These are phyloP conservation scores for Parnassius apollo DNA, from an alignment of 2,888 invertebrate genomes.

Conservation along the genomic window DNA sequence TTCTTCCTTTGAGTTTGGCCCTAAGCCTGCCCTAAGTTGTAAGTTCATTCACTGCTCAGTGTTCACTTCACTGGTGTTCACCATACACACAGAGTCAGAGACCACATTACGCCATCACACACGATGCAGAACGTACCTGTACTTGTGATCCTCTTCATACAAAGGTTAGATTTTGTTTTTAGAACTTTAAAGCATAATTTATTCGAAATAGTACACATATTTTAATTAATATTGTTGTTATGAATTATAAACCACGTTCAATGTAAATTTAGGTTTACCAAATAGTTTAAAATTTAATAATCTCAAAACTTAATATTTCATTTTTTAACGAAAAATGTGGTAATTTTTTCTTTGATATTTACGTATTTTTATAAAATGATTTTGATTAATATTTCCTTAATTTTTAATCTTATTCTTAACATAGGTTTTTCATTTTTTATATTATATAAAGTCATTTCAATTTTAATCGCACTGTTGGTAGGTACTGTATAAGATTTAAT, in stretches of 20 bases:
- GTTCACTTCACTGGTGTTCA: neutral
- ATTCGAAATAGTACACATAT: neutral
- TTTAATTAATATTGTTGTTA: neutral
- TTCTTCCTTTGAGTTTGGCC: neutral
- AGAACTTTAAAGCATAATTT: neutral
- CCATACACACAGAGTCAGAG: too few species aligned
- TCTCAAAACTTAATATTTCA: too few species aligned
- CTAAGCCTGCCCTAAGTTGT: conserved; percentile 6
- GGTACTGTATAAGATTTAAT: too few species aligned
- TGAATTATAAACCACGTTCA: neutral
- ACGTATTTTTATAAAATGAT: too few species aligned
- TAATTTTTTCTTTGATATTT: too few species aligned
- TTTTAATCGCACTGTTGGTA: too few species aligned
- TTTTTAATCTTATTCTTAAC: too few species aligned
- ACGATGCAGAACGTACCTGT: conserved; percentile 1
- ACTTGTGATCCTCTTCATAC: neutral
- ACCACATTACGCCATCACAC: conserved; percentile 3
- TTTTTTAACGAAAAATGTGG: too few species aligned
- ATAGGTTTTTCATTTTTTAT: too few species aligned
- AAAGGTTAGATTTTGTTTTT: neutral
- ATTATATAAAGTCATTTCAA: too few species aligned
- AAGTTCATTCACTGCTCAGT: neutral
- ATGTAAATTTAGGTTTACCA: neutral
- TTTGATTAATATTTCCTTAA: too few species aligned
- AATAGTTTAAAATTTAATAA: too few species aligned